phyloP scores from a whole-genome alignment of 2,888 invertebrate genomes.

The Volucella bombylans region DNA sequence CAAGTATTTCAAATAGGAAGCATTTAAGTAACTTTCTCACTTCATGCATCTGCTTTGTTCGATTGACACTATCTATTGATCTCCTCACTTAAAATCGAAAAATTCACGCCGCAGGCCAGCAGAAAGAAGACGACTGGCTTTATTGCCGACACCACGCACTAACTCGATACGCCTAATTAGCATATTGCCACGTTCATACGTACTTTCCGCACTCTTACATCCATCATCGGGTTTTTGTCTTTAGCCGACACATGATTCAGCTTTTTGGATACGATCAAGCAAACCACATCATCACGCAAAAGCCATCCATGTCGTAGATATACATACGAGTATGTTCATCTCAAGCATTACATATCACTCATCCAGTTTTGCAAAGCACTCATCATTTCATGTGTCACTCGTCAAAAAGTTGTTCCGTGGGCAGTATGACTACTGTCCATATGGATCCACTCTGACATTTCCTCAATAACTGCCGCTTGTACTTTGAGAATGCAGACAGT shows the following conservation, averaged over 20 bases:
- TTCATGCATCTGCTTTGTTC: slow-evolving; percentile 38
- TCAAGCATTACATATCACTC: slow-evolving; percentile 65
- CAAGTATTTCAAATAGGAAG: slow-evolving; percentile 56
- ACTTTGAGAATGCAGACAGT: slow-evolving; percentile 40
- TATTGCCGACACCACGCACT: slow-evolving; percentile 43
- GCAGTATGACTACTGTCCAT: slow-evolving; percentile 62
- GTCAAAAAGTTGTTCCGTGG: slow-evolving; percentile 54
- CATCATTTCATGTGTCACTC: slow-evolving; percentile 59
- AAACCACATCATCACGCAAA: slow-evolving; percentile 57
- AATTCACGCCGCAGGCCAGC: slow-evolving; percentile 1
- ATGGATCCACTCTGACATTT: slow-evolving; percentile 71
- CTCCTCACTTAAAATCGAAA: slow-evolving; percentile 24
- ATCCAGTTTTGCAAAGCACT: slow-evolving; percentile 67
- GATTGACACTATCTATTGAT: slow-evolving; percentile 60
- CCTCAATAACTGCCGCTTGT: slow-evolving; percentile 63
- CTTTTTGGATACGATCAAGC: slow-evolving; percentile 51
- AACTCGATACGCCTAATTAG: slow-evolving; percentile 68
- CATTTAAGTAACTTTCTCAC: slow-evolving; percentile 52
- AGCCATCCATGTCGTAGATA: slow-evolving; percentile 30
- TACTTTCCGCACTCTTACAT: slow-evolving; percentile 15
- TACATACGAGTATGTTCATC: too few species aligned
- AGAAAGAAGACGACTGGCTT: slow-evolving; percentile 48
- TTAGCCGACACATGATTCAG: slow-evolving; percentile 30
- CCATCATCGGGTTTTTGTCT: slow-evolving; percentile 67
- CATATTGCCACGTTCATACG: slow-evolving; percentile 53